Evolutionary conservation across 2,113 vertebrate species (phyloP).

Genomic region (Corythaixoides concolor): DNA sequence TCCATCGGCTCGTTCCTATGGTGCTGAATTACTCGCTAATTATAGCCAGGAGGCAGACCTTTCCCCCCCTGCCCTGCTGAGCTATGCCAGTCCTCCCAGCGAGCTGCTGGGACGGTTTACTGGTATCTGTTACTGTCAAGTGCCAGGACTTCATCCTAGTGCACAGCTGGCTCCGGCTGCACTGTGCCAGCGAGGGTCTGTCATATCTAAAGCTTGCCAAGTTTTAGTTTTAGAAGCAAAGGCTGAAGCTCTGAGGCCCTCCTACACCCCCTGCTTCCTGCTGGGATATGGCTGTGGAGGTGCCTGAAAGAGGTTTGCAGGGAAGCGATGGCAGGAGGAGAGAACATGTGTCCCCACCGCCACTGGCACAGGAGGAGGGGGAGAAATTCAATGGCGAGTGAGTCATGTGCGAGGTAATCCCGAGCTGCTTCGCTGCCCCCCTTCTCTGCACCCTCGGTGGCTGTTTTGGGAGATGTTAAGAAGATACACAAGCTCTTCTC

Average conservation of each 20-base stretch:
- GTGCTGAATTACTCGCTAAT: not conserved
- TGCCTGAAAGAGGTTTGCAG: not conserved
- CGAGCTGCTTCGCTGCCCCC: not conserved
- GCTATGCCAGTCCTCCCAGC: not conserved
- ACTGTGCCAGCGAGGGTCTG: not conserved
- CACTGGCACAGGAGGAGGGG: too few species aligned
- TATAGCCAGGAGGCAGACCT: not conserved
- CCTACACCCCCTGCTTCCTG: not conserved
- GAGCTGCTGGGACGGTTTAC: not conserved
- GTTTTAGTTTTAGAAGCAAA: not conserved
- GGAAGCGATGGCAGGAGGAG: not conserved
- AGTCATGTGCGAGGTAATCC: not conserved
- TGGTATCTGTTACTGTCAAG: not conserved
- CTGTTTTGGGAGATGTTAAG: not conserved
- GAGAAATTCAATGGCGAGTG: accelerated
- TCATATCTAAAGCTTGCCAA: not conserved
- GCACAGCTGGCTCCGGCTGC: not conserved
- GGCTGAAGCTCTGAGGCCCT: not conserved
- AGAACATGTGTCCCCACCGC: not conserved
- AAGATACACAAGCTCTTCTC: not conserved
- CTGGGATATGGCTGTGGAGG: not conserved
- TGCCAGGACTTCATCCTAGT: not conserved
- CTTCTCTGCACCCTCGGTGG: not conserved
- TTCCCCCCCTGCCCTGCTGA: not conserved
- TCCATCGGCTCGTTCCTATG: not conserved